These are phyloP conservation scores for Rallus crepitans DNA, from an alignment of 2,797 vertebrate species.

Conservation along the genomic window DNA sequence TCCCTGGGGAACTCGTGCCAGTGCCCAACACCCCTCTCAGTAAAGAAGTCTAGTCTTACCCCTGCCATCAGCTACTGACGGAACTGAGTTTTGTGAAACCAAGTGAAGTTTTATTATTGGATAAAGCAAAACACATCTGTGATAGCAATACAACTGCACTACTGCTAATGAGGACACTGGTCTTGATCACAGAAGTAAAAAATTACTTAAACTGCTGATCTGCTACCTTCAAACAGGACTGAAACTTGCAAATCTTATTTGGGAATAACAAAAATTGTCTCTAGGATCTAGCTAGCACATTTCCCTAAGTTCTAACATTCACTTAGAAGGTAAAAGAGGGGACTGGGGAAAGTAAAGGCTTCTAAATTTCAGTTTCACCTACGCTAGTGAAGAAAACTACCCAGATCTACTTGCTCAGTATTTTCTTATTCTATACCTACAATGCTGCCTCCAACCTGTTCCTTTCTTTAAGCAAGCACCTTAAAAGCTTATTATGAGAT, in stretches of 20 bases:
- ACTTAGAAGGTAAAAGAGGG: not conserved
- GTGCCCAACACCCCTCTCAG: too few relatives aligned
- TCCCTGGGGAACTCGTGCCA: too few relatives aligned
- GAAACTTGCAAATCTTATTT: not conserved
- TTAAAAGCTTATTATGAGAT: not conserved
- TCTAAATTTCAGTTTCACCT: constrained; percentile 22
- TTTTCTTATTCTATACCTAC: not conserved
- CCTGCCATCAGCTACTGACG: not conserved
- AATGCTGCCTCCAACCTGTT: not conserved
- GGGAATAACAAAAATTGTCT: not conserved
- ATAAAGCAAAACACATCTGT: not conserved
- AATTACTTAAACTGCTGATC: not conserved
- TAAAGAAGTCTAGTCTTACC: not conserved
- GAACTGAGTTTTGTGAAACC: not conserved
- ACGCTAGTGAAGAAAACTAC: not conserved
- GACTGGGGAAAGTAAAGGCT: not conserved
- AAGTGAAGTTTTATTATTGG: not conserved
- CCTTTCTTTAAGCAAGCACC: not conserved
- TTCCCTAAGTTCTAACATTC: not conserved
- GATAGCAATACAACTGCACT: not conserved
- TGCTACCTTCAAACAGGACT: not conserved
- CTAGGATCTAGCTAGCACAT: not conserved
- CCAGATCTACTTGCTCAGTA: not conserved
- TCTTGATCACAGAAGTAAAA: not conserved
- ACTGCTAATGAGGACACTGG: not conserved